Percentiles rank a stretch among this genome's conserved stretches.
Evolutionary conservation across 2,113 vertebrate species (phyloP).

Genomic region (Otocyon megalotis): DNA sequence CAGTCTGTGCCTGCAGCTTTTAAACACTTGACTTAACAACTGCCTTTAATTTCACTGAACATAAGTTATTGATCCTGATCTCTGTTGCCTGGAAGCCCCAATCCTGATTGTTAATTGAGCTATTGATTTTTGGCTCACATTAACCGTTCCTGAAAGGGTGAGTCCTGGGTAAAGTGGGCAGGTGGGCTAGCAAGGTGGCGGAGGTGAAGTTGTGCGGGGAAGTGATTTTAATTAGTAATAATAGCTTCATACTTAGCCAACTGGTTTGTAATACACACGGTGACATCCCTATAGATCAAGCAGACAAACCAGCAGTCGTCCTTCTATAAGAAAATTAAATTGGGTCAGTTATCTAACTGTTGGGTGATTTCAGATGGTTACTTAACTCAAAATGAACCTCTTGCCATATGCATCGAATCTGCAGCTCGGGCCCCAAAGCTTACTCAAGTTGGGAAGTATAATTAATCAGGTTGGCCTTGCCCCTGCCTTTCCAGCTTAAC

Average conservation of each 20-base stretch:
- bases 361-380: constrained; percentile 63
- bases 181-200: neutral
- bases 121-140: constrained; percentile 87
- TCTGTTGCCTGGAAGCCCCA: constrained; percentile 87
- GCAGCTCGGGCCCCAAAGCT: constrained; percentile 52
- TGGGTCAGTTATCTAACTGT: constrained; percentile 76
- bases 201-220: neutral
- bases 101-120: constrained; percentile 89
- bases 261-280: rapidly evolving
- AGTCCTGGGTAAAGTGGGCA: constrained; percentile 72
- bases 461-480: constrained; percentile 30
- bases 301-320: neutral
- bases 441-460: constrained; percentile 33
- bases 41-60: constrained; percentile 90
- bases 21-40: constrained; percentile 89
- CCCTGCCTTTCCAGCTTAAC: neutral
- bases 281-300: constrained; percentile 40
- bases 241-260: constrained; percentile 62
- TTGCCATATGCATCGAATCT: constrained; percentile 2
- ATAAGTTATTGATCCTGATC: constrained; percentile 88
- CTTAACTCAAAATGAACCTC: constrained; percentile 73
- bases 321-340: constrained; percentile 79
- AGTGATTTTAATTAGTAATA: constrained; percentile 78
- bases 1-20: constrained; percentile 84
- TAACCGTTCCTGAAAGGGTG: constrained; percentile 83